phyloP scores from a whole-genome alignment of 2,888 invertebrate genomes.

The Sphaerophoria taeniata region DNA sequence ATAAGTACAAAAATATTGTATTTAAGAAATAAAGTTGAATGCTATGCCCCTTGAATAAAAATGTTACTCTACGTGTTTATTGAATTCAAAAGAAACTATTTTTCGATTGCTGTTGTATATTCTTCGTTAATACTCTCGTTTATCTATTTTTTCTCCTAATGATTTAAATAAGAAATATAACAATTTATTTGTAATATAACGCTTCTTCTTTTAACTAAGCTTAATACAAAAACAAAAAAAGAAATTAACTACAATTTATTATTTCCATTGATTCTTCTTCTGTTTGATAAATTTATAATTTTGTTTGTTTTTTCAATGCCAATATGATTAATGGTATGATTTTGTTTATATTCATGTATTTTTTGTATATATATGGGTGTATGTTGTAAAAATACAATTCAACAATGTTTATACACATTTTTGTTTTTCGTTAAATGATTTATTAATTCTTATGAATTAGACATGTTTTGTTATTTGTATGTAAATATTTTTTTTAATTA shows the following conservation, averaged over 20 bases:
- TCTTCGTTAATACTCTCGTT: conserved; percentile 22
- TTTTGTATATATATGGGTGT: conserved; percentile 49
- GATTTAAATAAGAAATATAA: conserved; percentile 39
- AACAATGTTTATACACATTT: conserved; percentile 71
- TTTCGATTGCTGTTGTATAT: conserved; percentile 47
- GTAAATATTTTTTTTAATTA: conserved; percentile 67
- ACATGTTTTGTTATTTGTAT: conserved; percentile 69
- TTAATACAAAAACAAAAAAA: conserved; percentile 32
- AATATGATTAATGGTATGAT: conserved; percentile 34
- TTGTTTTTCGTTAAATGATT: conserved; percentile 65
- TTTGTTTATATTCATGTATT: conserved; percentile 53
- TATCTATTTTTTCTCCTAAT: conserved; percentile 27
- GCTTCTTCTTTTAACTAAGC: conserved; percentile 38
- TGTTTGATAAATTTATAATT: conserved; percentile 7
- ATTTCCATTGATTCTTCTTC: conserved; percentile 22
- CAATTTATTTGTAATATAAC: conserved; percentile 14
- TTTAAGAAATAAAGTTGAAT: conserved; percentile 50
- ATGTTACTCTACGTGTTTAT: background rate
- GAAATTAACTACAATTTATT: conserved; percentile 49
- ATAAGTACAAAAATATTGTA: conserved; percentile 72
- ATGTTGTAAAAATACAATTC: conserved; percentile 73
- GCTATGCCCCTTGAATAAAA: conserved; percentile 37
- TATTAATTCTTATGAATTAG: conserved; percentile 65
- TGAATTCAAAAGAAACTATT: conserved; percentile 11
- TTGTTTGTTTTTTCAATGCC: conserved; percentile 44